These are phyloP conservation scores for Lochmaea crataegi DNA, from an alignment of 2,888 invertebrate species.

Conservation along the genomic window DNA sequence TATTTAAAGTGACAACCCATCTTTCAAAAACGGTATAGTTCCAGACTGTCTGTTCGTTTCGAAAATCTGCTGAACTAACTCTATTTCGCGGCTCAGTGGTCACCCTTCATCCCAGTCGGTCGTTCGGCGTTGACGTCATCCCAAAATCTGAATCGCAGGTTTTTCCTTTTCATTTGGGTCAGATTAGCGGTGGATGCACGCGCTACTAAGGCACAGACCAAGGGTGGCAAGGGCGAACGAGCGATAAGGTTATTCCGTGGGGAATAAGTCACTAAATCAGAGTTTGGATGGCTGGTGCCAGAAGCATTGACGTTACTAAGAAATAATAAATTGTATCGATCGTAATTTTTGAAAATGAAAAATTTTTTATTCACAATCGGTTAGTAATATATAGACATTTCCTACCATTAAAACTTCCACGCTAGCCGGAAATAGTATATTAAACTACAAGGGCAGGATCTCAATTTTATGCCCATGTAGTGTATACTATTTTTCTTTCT, in stretches of 20 bases:
- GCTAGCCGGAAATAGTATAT: too few species aligned
- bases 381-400: too few species aligned
- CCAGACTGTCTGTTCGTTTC: slow-evolving; percentile 29
- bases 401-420: too few species aligned
- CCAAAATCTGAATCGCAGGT: slow-evolving; percentile 47
- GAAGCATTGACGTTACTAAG: background rate
- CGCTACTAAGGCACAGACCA: slow-evolving; percentile 15
- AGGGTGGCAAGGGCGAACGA: slow-evolving; percentile 18
- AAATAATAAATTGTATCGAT: background rate
- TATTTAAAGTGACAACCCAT: too few species aligned
- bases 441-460: too few species aligned
- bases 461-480: too few species aligned
- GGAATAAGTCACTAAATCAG: slow-evolving; percentile 41
- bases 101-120: slow-evolving; percentile 53
- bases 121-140: slow-evolving; percentile 41
- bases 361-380: too few species aligned
- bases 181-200: slow-evolving; percentile 53
- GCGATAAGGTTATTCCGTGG: slow-evolving; percentile 31
- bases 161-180: slow-evolving; percentile 61
- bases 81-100: slow-evolving; percentile 63
- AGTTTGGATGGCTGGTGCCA: slow-evolving; percentile 32
- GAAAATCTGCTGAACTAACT: slow-evolving; percentile 64
- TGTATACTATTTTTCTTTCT: too few species aligned
- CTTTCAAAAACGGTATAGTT: too few species aligned
- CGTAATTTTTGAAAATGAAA: background rate